Evolutionary conservation across 2,113 vertebrate genomes (phyloP), one percentile per base, ranked within the genome.

Genomic region (Heliornis fulica): DNA sequence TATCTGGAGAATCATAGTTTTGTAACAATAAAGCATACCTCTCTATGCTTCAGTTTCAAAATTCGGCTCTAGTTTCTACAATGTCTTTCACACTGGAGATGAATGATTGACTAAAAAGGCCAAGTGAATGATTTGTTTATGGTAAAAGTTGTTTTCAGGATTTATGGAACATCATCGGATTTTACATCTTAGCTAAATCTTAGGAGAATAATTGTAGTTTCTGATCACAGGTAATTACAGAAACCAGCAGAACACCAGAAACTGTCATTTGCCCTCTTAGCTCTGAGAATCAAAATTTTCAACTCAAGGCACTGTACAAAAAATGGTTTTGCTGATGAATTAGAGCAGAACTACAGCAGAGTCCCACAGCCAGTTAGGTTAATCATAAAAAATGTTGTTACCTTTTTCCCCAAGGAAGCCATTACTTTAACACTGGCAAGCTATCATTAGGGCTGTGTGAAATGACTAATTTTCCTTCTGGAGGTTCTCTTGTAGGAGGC

Each of bases 311-410:
- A 31, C 76, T 61, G 45, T 41, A 76, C 51, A 84, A 96, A 94
- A 97, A 95, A 97, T 95, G 88, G 32, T n/a, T 96, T 95, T 91
- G 61, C 86, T 91, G 89, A 96, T 96, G 93, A 94, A 95, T 97
- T 95, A 91, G 81, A 95, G 82, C 94, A 96, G 94, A 94, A 86
- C 94, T 84, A 26, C 76, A 91, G 64, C 59, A 71, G 89, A 95
- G 83, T 96, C 94, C 95, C 93, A 91, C 93, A 97, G 95, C 96
- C 87, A 89, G 91, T 93, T 96, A 93, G 91, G 88, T 93, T 96
- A 97, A 97, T 95, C 95, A 84, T 93, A 95, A 96, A 96, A 97
- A 96, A 97, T 96, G 94, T 96, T 97, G 96, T 96, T 97, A 94
- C 95, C 50, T 96, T 93, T 91, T 68, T 88, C 93, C 96, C 96